phyloP scores from a whole-genome alignment of 2,113 vertebrate genomes.

The Microcebus tavaratra region DNA sequence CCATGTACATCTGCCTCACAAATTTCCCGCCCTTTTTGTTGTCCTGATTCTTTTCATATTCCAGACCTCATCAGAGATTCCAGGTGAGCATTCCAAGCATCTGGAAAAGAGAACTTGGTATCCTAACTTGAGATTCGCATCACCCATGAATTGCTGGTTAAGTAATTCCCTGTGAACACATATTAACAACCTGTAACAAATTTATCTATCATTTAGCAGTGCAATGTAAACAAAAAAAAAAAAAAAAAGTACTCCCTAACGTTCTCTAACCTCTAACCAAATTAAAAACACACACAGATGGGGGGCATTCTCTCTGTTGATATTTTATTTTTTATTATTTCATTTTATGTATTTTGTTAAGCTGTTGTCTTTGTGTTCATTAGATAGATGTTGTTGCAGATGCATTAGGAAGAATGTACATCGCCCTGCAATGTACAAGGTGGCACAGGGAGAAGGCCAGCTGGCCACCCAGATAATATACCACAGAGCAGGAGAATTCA shows the following conservation, averaged over 20 bases:
- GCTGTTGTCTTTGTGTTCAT: not conserved
- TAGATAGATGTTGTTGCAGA: not conserved
- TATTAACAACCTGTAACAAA: not conserved
- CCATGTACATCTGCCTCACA: not conserved
- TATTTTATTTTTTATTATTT: not conserved
- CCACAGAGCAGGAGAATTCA: not conserved
- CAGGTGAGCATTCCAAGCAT: not conserved
- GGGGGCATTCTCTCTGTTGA: not conserved
- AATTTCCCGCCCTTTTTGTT: not conserved
- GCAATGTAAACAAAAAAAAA: not conserved
- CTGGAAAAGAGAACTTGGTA: not conserved
- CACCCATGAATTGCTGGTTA: not conserved
- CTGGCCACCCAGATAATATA: not conserved
- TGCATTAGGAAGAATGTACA: not conserved
- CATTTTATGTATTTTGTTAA: not conserved
- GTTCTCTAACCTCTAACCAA: not conserved
- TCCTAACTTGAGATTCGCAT: not conserved
- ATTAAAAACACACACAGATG: not conserved
- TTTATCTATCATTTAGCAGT: not conserved
- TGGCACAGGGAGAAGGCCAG: not conserved
- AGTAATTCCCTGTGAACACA: not conserved
- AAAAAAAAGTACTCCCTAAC: not conserved
- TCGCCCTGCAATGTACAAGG: not conserved
- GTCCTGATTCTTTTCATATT: not conserved
- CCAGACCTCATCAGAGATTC: not conserved